These are phyloP conservation scores for Paracanthobrama guichenoti DNA, from an alignment of 2,113 vertebrate species.

Conservation along the genomic window DNA sequence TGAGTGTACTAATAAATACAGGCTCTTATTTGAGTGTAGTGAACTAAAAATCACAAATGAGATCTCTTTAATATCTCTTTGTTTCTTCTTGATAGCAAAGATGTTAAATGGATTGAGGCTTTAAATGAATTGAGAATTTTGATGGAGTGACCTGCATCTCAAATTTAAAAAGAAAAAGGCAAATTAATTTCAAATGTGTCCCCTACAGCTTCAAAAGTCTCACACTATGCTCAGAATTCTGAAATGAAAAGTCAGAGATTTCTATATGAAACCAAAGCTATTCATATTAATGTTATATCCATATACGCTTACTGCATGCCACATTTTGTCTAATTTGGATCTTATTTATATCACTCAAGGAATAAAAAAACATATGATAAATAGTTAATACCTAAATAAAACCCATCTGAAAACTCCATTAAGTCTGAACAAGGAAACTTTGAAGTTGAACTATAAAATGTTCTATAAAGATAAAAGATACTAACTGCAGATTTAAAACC, in stretches of 20 bases:
- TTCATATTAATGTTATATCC: neutral
- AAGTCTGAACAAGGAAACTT: neutral
- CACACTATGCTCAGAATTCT: neutral
- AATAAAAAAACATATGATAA: neutral
- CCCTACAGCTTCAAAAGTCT: neutral
- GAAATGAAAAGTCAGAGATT: no score
- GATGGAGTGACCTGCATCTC: no score
- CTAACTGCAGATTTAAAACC: neutral
- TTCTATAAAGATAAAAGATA: neutral
- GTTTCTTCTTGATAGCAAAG: neutral
- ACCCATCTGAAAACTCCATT: neutral
- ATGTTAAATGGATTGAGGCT: neutral
- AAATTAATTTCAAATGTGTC: neutral
- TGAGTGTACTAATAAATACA: neutral
- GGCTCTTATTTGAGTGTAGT: neutral
- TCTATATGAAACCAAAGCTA: neutral
- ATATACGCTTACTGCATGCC: no score
- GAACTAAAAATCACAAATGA: slow-evolving; percentile 6
- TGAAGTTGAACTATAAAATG: no score
- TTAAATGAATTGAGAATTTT: neutral
- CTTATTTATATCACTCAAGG: no score
- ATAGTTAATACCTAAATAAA: neutral
- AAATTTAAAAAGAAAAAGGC: neutral
- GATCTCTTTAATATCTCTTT: neutral
- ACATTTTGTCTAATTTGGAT: no score